Evolutionary conservation across 2,888 invertebrate genomes (phyloP).

Genomic region (Eupeodes luniger): DNA sequence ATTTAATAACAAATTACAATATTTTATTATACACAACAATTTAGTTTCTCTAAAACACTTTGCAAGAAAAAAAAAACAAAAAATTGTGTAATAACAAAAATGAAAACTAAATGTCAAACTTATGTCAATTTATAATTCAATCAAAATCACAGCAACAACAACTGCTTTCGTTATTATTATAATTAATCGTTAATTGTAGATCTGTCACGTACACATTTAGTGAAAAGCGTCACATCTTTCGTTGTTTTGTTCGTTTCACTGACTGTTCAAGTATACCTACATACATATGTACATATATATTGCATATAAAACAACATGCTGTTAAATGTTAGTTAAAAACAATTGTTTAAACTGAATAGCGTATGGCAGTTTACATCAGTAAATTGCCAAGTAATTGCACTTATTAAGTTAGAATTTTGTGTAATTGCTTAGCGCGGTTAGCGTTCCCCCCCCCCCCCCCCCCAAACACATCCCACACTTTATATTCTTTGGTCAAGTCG

Average conservation of each 20-base stretch:
- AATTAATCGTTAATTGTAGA: constrained; percentile 21
- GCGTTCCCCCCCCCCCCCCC: background rate
- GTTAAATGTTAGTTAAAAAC: constrained; percentile 41
- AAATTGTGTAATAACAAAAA: background rate
- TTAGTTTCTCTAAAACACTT: constrained; percentile 55
- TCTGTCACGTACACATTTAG: constrained; percentile 46
- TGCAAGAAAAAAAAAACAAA: constrained; percentile 51
- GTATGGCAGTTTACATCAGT: constrained; percentile 59
- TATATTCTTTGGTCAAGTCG: background rate
- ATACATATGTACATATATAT: background rate
- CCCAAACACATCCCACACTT: constrained; percentile 27
- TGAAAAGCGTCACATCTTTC: constrained; percentile 24
- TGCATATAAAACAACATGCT: background rate
- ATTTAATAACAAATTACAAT: constrained; percentile 62
- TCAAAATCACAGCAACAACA: constrained; percentile 35
- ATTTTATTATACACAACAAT: background rate
- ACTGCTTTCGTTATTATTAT: constrained; percentile 2
- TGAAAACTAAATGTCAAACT: constrained; percentile 9
- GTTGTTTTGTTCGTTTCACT: background rate
- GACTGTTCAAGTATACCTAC: background rate
- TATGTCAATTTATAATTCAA: constrained; percentile 44
- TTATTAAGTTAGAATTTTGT: constrained; percentile 61
- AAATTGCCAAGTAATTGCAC: constrained; percentile 67
- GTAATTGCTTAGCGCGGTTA: constrained; percentile 58
- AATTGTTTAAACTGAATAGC: constrained; percentile 46